phyloP scores from a whole-genome alignment of 2,797 vertebrate genomes.

The Simalia tracyae region DNA sequence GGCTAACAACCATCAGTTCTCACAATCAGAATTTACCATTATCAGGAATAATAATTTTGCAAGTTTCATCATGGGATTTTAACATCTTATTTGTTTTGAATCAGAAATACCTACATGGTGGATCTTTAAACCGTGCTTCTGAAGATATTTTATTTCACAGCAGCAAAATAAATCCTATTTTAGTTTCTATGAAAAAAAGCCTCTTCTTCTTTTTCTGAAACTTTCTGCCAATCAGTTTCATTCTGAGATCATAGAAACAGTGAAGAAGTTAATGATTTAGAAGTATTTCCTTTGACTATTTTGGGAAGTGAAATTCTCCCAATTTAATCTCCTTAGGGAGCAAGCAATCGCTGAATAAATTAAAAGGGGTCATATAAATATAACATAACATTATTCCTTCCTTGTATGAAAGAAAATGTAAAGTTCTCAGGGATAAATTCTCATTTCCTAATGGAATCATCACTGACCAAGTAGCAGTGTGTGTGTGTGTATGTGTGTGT shows the following conservation, averaged over 20 bases:
- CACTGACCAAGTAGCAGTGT: background rate
- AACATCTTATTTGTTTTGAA: background rate
- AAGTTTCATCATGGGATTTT: background rate
- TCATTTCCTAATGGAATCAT: background rate
- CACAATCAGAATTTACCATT: background rate
- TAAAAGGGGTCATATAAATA: background rate
- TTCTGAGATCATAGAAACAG: background rate
- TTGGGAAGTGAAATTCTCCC: background rate
- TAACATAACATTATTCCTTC: background rate
- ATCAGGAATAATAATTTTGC: background rate
- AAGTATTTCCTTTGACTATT: background rate
- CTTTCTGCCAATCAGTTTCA: background rate
- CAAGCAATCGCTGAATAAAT: background rate
- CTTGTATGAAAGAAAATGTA: background rate
- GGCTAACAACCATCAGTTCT: background rate
- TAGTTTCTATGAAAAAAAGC: background rate
- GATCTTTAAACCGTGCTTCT: conserved; percentile 1
- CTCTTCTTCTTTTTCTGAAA: background rate
- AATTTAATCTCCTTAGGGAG: background rate
- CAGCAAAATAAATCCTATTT: background rate
- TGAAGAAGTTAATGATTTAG: background rate
- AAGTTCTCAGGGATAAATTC: background rate
- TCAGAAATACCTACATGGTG: background rate
- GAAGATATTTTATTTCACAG: background rate
- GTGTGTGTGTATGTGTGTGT: background rate